Evolutionary conservation across 2,888 invertebrate species (phyloP).

Genomic region (Podabrus alpinus): DNA sequence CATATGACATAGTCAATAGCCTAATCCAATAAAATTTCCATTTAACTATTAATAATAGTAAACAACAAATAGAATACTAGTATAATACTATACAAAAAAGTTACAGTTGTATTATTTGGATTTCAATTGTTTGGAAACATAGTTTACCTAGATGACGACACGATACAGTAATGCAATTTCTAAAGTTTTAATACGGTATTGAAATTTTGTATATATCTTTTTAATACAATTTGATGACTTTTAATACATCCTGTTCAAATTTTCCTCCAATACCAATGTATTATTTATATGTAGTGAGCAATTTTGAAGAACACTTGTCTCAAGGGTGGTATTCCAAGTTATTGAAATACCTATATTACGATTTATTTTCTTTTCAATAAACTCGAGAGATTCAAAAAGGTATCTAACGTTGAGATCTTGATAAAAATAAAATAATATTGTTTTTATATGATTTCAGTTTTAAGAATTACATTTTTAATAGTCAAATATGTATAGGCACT

Average conservation of each 20-base stretch:
- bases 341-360: constrained; percentile 48
- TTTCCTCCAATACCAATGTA: constrained; percentile 11
- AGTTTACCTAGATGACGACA: background rate
- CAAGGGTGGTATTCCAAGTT: constrained; percentile 34
- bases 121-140: too few species aligned
- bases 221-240: background rate
- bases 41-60: too few species aligned
- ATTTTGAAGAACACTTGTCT: constrained; percentile 38
- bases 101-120: too few species aligned
- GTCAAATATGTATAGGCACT: background rate
- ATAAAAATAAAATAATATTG: background rate
- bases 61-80: too few species aligned
- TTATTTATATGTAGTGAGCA: constrained; percentile 20
- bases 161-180: background rate
- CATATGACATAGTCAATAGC: too few species aligned
- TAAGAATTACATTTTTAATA: background rate
- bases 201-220: background rate
- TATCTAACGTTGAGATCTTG: constrained; percentile 7
- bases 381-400: constrained; percentile 40
- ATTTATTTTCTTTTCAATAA: constrained; percentile 49
- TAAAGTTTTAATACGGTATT: background rate
- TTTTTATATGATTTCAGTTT: background rate
- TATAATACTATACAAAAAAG: too few species aligned
- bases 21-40: too few species aligned
- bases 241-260: background rate